A percentile compares a stretch with the other conserved stretches of the same genome.
phyloP scores from a whole-genome alignment of 2,888 invertebrate genomes.

The Gari tellinella region DNA sequence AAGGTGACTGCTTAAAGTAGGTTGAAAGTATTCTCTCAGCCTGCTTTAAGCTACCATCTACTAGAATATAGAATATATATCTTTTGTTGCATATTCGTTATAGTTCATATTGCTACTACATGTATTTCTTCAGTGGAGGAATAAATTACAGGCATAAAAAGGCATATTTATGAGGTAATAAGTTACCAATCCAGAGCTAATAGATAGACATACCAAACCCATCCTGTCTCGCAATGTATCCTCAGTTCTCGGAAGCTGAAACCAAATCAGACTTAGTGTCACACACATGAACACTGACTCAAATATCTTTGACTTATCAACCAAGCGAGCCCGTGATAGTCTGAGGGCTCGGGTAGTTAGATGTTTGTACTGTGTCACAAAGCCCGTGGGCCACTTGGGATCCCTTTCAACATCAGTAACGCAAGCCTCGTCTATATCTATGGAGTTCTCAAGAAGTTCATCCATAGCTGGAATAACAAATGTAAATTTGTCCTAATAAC shows the following conservation, averaged over 20 bases:
- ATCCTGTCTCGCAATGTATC: slow-evolving; percentile 91
- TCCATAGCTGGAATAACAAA: no score
- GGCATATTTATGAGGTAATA: no score
- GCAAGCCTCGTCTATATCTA: neutral
- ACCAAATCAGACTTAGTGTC: slow-evolving; percentile 91
- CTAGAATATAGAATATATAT: no score
- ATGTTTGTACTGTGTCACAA: slow-evolving; percentile 90
- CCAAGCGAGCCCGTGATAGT: slow-evolving; percentile 89
- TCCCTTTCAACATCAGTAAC: slow-evolving; percentile 4
- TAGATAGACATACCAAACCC: slow-evolving; percentile 86
- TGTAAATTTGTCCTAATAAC: no score
- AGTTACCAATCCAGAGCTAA: no score
- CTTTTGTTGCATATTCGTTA: no score
- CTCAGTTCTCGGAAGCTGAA: slow-evolving; percentile 90
- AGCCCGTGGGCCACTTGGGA: slow-evolving; percentile 89
- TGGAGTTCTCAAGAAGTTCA: neutral
- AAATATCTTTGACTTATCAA: slow-evolving; percentile 90
- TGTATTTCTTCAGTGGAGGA: no score
- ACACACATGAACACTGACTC: slow-evolving; percentile 87
- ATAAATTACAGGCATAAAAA: no score
- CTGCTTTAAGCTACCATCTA: no score
- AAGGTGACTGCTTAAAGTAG: no score
- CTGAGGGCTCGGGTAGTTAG: slow-evolving; percentile 88
- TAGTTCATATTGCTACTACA: no score
- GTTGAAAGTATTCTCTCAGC: no score